Evolutionary conservation across 2,888 invertebrate species (phyloP), one percentile per base, ranked within the genome.

Genomic region (Cosmorhoe ocellata): DNA sequence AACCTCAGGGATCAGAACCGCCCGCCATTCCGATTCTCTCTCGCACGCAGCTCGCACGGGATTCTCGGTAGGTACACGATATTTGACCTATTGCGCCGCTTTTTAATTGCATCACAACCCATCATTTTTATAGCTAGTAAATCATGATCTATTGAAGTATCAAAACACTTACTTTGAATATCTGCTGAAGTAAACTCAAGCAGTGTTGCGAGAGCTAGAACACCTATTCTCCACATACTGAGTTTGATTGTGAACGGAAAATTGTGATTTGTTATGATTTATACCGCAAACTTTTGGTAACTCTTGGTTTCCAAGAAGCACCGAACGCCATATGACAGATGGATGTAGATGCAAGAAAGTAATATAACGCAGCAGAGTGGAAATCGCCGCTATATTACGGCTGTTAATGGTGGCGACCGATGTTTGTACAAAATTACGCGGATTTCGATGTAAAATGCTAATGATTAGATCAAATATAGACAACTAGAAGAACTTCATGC

Each of bases 141-240:
- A n/a, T n/a, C n/a, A n/a, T n/a, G n/a, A n/a, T n/a, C n/a, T n/a
- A n/a, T n/a, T n/a, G n/a, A n/a, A n/a, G n/a, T 24, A 7, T 6
- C 1, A 1, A 24, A 24, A 7, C 24, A 53, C 81, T 82, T 65
- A 83, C 82, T 70, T 68, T 69, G 61, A 5, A 67, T 43, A 52
- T 63, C 69, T 38, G 66, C 70, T 2, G 53, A 61, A 1, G 63
- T 60, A 8, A 64, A 55, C 39, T 76, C 69, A 8, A 62, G 28
- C 8, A 73, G 59, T 43, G 64, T 49, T 32, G 67, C 42, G 7
- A 77, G 28, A 26, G 79, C 51, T 10, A 79, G 48, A 24, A 74
- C 72, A 34, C 71, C 74, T 61, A 68, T 40, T 54, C 76, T 64
- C 77, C 76, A 80, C 87, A 87, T 87, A 60, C 62, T 74, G 51